Percentiles rank a stretch among this genome's conserved stretches.
Conservation (phyloP, 2,888 invertebrate species). For the Yponomeuta sedellus region DNA sequence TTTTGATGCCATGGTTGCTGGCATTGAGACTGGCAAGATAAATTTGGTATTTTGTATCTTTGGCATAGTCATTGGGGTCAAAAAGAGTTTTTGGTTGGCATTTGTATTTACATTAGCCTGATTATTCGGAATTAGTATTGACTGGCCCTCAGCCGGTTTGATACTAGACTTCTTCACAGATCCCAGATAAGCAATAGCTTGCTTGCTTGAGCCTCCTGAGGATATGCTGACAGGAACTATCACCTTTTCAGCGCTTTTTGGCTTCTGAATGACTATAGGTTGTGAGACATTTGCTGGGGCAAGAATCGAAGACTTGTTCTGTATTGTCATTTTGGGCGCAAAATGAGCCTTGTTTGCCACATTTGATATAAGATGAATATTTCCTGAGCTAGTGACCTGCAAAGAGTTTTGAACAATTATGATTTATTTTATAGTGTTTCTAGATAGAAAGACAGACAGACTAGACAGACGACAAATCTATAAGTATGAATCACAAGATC, state of each 20-base stretch:
- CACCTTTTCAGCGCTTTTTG: slow-evolving; percentile 66
- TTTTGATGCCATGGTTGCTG: slow-evolving; percentile 75
- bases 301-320: slow-evolving; percentile 58
- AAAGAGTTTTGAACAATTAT: slow-evolving; percentile 27
- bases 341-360: slow-evolving; percentile 59
- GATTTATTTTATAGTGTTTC: too few species aligned
- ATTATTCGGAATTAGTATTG: slow-evolving; percentile 66
- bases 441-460: too few species aligned
- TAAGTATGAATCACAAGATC: too few species aligned
- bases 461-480: too few species aligned
- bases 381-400: slow-evolving; percentile 62
- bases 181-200: slow-evolving; percentile 72
- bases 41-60: slow-evolving; percentile 73
- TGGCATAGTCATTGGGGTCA: slow-evolving; percentile 76
- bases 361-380: slow-evolving; percentile 65
- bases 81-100: slow-evolving; percentile 72
- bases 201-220: slow-evolving; percentile 55
- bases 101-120: slow-evolving; percentile 54
- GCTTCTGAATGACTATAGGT: slow-evolving; percentile 77
- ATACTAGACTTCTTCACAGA: slow-evolving; percentile 71
- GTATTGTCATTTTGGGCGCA: slow-evolving; percentile 53
- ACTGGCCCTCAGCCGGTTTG: slow-evolving; percentile 57
- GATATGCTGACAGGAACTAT: slow-evolving; percentile 69
- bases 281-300: slow-evolving; percentile 60
- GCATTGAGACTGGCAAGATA: slow-evolving; percentile 67